phyloP scores from a whole-genome alignment of 2,113 vertebrate species.

The Vicugna pacos region DNA sequence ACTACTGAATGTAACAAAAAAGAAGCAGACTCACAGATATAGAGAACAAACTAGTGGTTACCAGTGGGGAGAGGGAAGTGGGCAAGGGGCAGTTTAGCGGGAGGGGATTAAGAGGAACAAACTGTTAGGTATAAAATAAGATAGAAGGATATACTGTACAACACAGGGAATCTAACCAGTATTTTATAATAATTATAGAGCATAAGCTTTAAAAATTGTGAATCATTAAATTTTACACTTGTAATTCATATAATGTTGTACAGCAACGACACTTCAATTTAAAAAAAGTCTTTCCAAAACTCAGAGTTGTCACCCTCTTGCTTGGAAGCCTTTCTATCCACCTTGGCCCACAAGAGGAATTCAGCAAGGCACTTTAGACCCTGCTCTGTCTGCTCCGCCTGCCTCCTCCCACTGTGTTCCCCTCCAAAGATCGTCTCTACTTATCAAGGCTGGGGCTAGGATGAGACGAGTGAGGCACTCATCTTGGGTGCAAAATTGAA shows the following conservation, averaged over 20 bases:
- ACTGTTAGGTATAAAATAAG: no score
- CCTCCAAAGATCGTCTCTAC: neutral
- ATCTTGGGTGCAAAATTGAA: neutral
- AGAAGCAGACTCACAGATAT: neutral
- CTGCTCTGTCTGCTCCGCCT: neutral
- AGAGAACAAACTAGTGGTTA: no score
- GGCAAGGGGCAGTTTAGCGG: neutral
- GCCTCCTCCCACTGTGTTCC: neutral
- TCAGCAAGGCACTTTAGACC: neutral
- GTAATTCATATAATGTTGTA: neutral
- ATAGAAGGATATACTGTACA: neutral
- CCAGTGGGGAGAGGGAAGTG: neutral
- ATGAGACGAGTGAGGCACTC: neutral
- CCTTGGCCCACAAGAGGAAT: neutral
- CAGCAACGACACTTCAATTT: neutral
- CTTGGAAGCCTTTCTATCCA: neutral
- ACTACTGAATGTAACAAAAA: neutral
- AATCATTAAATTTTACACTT: neutral
- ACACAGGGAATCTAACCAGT: neutral
- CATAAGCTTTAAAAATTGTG: neutral
- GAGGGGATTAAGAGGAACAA: neutral
- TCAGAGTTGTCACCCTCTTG: neutral
- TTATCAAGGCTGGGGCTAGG: neutral
- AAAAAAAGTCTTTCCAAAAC: neutral
- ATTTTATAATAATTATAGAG: neutral